Evolutionary conservation across 2,888 invertebrate species (phyloP), one percentile per base, ranked within the genome.

Genomic region (Acleris laterana): DNA sequence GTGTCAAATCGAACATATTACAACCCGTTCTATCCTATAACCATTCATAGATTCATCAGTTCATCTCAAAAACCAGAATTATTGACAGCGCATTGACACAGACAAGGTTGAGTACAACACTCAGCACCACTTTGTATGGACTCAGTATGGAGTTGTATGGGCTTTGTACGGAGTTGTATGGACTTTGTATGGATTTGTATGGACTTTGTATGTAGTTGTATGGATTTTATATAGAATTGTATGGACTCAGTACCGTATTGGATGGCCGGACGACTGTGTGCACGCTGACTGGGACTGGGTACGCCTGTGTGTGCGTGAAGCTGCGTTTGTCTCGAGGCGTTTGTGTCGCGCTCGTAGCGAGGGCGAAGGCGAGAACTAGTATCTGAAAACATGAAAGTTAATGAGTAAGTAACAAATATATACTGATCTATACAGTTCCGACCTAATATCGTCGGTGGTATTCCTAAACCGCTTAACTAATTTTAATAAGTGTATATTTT

Each of bases 261-360:
- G 66, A 66, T 0, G 61, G 61, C 0, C 38, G 55, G 13, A 66
- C 66, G 1, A 57, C 66, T 3, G 66, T 66, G 61, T 66, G 50
- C 22, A 52, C 66, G 61, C 61, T 62, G 22, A 66, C 25, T 3
- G 64, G 64, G 16, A 49, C 49, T 9, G 61, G 57, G 51, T 66
- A 66, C 5, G 46, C 56, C 20, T 55, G 53, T 11, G 64, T 20
- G 55, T 65, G 60, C 5, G 44, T 5, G 13, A 49, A 65, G 55
- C 75, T 74, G 64, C 79, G 76, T 62, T 72, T 75, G 57, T 63
- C 63, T 16, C 78, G 77, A 11, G 51, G 38, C n/a, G 38, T 38
- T 13, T 9, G 38, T 4, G 73, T 13, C 3, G 44, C 46, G 58
- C 71, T 68, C 62, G 68, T 65, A 13, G 65, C 69, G 19, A 69